Evolutionary conservation across 2,113 vertebrate genomes (phyloP).

Genomic region (Egretta garzetta): DNA sequence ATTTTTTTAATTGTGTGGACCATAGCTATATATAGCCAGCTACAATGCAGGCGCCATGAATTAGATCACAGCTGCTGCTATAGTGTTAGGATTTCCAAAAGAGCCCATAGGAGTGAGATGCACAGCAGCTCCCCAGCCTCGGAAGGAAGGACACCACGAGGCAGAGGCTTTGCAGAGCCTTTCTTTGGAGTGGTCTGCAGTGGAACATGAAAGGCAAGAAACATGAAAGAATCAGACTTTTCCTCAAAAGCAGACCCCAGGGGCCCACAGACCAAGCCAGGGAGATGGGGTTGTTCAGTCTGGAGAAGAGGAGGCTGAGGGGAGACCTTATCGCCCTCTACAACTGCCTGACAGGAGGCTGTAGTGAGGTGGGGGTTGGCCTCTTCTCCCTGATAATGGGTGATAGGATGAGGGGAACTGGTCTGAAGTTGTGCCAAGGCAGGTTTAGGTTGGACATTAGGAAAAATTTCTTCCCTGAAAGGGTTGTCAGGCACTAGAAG

Average conservation of each 20-base stretch:
- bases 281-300: too few species aligned
- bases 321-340: too few species aligned
- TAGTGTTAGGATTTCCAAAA: background rate
- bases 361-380: too few species aligned
- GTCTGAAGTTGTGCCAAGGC: too few species aligned
- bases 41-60: background rate
- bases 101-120: background rate
- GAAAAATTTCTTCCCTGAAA: too few species aligned
- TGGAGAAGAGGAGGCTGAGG: too few species aligned
- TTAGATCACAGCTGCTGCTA: background rate
- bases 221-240: background rate
- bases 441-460: too few species aligned
- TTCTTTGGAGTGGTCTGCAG: background rate
- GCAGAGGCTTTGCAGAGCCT: background rate
- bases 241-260: background rate
- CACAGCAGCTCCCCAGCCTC: accelerated
- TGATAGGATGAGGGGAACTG: too few species aligned
- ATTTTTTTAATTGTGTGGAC: background rate
- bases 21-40: background rate
- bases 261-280: background rate
- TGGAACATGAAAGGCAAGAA: background rate
- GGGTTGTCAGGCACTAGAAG: too few species aligned
- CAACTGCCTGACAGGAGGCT: too few species aligned
- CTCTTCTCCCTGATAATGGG: too few species aligned
- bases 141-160: background rate